Conservation (phyloP, 2,888 invertebrate genomes). For the Thera britannica region DNA sequence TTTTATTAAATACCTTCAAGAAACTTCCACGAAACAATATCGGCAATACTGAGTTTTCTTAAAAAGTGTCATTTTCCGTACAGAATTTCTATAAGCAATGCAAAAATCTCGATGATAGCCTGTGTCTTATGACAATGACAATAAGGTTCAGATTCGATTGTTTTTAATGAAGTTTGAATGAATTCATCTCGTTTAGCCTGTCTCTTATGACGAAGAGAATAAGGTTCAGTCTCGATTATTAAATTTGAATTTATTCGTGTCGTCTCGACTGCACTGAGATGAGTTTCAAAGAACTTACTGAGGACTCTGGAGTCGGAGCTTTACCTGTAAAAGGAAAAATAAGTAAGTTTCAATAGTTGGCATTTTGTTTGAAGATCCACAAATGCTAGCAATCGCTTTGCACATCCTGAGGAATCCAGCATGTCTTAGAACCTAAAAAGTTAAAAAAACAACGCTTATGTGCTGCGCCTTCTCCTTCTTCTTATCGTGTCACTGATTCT, state of each 20-base stretch:
- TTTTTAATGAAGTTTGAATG: slow-evolving; percentile 13
- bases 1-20: neutral
- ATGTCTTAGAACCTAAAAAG: too few relatives aligned
- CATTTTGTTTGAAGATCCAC: neutral
- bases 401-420: too few relatives aligned
- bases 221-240: slow-evolving; percentile 2
- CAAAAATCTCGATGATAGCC: neutral
- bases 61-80: slow-evolving; percentile 12
- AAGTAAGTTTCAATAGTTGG: neutral
- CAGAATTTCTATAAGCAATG: slow-evolving; percentile 4
- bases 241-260: slow-evolving; percentile 26
- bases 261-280: slow-evolving; percentile 8
- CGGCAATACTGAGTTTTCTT: neutral
- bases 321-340: slow-evolving; percentile 27
- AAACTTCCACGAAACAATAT: slow-evolving; percentile 5
- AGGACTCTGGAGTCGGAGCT: neutral
- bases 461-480: too few relatives aligned
- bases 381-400: too few relatives aligned
- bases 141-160: neutral
- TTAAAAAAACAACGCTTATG: too few relatives aligned
- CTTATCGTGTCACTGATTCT: too few relatives aligned
- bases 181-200: slow-evolving; percentile 16
- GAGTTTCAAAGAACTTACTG: slow-evolving; percentile 24
- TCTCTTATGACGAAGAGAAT: neutral
- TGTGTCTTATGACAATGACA: neutral